Percentiles rank a stretch among this genome's conserved stretches.
Conservation (phyloP, 1,140 invertebrate species). For the Drosophila paulistorum region DNA sequence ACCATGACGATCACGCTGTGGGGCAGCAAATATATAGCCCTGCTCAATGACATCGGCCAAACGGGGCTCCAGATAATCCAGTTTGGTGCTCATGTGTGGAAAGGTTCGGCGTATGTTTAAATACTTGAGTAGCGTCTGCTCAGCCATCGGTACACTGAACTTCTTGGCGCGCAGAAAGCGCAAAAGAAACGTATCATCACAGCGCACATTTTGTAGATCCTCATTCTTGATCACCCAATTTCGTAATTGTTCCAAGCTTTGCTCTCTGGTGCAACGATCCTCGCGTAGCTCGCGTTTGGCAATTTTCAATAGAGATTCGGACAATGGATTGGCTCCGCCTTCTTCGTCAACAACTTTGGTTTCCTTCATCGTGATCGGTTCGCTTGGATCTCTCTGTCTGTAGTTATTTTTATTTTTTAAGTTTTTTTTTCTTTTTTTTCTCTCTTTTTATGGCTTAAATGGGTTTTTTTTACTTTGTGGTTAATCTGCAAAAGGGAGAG, state of each 20-base stretch:
- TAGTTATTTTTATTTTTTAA: too few relatives aligned
- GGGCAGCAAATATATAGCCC: constrained; percentile 89
- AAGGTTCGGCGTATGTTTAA: constrained; percentile 88
- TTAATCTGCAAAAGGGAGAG: neutral
- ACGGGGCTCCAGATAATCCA: constrained; percentile 87
- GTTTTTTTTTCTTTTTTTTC: too few relatives aligned
- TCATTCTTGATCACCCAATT: constrained; percentile 88
- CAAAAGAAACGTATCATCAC: constrained; percentile 90
- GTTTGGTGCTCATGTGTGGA: constrained; percentile 85
- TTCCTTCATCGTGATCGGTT: constrained; percentile 52
- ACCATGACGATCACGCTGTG: constrained; percentile 88
- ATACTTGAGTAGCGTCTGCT: constrained; percentile 91
- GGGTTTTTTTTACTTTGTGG: neutral
- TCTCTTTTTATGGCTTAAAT: too few relatives aligned
- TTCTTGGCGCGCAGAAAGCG: constrained; percentile 91
- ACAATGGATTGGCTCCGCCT: constrained; percentile 46
- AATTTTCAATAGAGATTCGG: constrained; percentile 83
- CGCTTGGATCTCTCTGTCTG: neutral
- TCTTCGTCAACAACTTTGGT: constrained; percentile 52
- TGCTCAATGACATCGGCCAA: constrained; percentile 86
- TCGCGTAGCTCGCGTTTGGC: constrained; percentile 87
- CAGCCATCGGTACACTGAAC: constrained; percentile 90
- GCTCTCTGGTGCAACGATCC: constrained; percentile 85
- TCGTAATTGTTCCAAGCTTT: constrained; percentile 86
- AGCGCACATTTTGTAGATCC: constrained; percentile 87